Conservation (phyloP, 2,113 vertebrate species). For the Crotalus viridis region DNA sequence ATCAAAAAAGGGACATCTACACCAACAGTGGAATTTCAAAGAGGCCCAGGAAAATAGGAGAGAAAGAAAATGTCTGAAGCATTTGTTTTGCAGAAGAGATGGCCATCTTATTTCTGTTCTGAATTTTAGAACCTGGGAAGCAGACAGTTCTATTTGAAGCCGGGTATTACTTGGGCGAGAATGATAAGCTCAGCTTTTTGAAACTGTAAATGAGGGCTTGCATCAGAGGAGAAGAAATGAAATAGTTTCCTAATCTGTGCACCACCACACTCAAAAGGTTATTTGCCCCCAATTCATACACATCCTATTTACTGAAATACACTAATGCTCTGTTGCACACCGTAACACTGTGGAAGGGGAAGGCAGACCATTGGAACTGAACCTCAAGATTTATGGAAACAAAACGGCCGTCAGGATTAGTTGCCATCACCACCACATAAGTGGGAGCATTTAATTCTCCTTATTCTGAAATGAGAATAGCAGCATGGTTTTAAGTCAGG, state of each 20-base stretch:
- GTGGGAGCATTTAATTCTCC: conserved; percentile 28
- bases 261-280: neutral
- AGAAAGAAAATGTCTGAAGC: neutral
- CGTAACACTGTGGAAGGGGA: neutral
- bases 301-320: neutral
- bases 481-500: conserved; percentile 60
- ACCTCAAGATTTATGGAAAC: neutral
- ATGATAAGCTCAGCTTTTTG: neutral
- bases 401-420: neutral
- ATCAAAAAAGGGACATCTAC: neutral
- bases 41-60: neutral
- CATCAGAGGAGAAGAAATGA: neutral
- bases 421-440: neutral
- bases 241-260: neutral
- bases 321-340: neutral
- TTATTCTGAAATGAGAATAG: conserved; percentile 60
- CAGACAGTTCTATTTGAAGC: neutral
- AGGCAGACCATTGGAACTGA: neutral
- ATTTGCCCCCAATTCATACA: neutral
- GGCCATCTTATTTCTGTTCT: conserved; percentile 11
- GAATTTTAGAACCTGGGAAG: conserved; percentile 16
- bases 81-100: neutral
- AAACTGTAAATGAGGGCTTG: neutral
- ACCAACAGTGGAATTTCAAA: neutral
- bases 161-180: neutral